These are phyloP conservation scores for Antedon mediterranea DNA, from an alignment of 53 echinoderm and acorn worm species.

Conservation along the genomic window DNA sequence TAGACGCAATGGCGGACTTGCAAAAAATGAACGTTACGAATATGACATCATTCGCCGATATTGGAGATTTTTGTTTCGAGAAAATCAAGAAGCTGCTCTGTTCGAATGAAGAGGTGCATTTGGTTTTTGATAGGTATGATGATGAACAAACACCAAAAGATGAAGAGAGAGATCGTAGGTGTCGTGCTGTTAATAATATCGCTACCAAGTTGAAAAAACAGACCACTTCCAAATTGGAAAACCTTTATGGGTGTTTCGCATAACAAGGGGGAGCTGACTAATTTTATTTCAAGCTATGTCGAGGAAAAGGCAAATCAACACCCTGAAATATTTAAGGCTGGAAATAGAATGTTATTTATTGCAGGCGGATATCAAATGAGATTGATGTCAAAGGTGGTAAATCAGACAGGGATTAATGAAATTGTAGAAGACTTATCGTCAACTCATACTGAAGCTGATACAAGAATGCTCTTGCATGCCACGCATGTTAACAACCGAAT, in stretches of 20 bases:
- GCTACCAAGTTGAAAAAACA: background rate
- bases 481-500: background rate
- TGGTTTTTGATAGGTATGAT: conserved; percentile 15
- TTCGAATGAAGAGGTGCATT: background rate
- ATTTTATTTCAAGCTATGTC: conserved; percentile 13
- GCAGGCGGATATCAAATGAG: conserved; percentile 8
- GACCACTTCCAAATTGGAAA: conserved; percentile 22
- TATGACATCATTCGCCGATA: conserved; percentile 3
- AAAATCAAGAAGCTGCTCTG: conserved; percentile 3
- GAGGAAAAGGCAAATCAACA: background rate
- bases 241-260: conserved; percentile 7
- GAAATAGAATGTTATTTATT: background rate
- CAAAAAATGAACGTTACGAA: conserved; percentile 9
- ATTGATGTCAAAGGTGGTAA: background rate
- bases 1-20: conserved; percentile 14
- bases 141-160: conserved; percentile 6
- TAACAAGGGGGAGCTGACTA: conserved; percentile 1
- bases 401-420: too few species aligned
- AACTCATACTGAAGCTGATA: too few species aligned
- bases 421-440: too few species aligned
- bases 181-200: background rate
- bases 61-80: conserved; percentile 1
- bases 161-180: conserved; percentile 17
- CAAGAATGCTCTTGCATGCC: conserved; percentile 13
- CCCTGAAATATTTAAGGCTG: background rate